Evolutionary conservation across 1,140 invertebrate genomes (phyloP), one percentile per base, ranked within the genome.

Genomic region (Rhagoletis zephyria): DNA sequence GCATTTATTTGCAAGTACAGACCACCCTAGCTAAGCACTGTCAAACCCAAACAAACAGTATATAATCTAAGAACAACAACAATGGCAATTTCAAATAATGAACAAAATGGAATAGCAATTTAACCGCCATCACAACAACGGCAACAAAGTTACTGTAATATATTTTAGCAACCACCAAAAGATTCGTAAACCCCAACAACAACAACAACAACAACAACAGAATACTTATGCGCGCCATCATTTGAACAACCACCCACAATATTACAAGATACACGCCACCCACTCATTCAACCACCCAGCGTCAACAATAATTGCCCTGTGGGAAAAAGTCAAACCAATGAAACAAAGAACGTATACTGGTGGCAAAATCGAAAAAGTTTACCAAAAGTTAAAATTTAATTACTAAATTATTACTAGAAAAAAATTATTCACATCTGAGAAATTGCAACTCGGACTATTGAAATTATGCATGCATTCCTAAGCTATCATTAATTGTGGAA

Each of bases 101-200:
- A 74, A 74, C 74, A 81, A 81, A 81, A 81, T 81, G 74, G 74
- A 56, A 81, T 48, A 81, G 48, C 74, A 56, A 81, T 81, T 56
- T 51, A 30, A 81, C 74, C 74, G 74, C 74, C 74, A 81, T 81
- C 56, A 81, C 74, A 59, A 56, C 48, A 81, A 81, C 30, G 48
- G 9, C 48, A 81, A 81, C 74, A 81, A 63, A 16, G 16, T 77
- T 51, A 77, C 70, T 51, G n/a, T 67, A 30, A 7, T 48, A 19
- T 3, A 81, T 81, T 81, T 81, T 10, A 56, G 7, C 74, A 81
- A 59, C 74, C 74, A 81, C 74, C 74, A 56, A 77, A 81, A 74
- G 56, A 19, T n/a, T 81, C 14, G 48, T 56, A 56, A 86, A 45
- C 45, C 9, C 45, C 30, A 19, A 19, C n/a, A 42, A 77, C 5